Conservation (phyloP, 2,113 vertebrate genomes). For the Saimiri boliviensis region DNA sequence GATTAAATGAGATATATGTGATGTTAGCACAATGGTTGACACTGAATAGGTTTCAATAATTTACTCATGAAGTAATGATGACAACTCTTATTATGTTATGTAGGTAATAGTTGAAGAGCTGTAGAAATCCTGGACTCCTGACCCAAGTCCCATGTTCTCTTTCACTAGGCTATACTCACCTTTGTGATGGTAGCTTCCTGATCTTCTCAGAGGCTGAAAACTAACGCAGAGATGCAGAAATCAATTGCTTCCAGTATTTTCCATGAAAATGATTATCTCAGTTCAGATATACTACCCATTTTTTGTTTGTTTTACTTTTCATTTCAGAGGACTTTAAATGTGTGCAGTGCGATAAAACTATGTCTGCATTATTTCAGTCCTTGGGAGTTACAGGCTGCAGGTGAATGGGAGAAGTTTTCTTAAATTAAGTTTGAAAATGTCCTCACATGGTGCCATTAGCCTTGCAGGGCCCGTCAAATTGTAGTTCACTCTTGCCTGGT, state of each 20-base stretch:
- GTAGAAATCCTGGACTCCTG: background rate
- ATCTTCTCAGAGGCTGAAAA: background rate
- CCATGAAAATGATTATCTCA: background rate
- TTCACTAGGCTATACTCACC: background rate
- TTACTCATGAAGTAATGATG: background rate
- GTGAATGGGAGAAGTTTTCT: background rate
- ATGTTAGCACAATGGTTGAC: background rate
- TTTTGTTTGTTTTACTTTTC: background rate
- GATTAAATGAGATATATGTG: slow-evolving; percentile 13
- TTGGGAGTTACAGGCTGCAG: background rate
- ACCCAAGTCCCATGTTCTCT: background rate
- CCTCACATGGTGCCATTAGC: background rate
- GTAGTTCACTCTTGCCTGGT: slow-evolving; percentile 22
- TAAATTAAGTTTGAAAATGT: slow-evolving; percentile 55
- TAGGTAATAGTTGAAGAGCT: background rate
- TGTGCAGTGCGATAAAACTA: background rate
- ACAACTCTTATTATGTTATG: background rate
- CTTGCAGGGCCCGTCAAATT: slow-evolving; percentile 7
- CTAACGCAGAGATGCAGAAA: background rate
- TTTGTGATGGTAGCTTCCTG: background rate
- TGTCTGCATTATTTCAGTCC: background rate
- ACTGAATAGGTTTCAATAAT: background rate
- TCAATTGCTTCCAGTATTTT: background rate
- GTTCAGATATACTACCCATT: background rate
- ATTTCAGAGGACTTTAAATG: background rate